These are phyloP conservation scores for Yponomeuta cagnagella DNA, from an alignment of 2,888 invertebrate genomes.

Conservation along the genomic window DNA sequence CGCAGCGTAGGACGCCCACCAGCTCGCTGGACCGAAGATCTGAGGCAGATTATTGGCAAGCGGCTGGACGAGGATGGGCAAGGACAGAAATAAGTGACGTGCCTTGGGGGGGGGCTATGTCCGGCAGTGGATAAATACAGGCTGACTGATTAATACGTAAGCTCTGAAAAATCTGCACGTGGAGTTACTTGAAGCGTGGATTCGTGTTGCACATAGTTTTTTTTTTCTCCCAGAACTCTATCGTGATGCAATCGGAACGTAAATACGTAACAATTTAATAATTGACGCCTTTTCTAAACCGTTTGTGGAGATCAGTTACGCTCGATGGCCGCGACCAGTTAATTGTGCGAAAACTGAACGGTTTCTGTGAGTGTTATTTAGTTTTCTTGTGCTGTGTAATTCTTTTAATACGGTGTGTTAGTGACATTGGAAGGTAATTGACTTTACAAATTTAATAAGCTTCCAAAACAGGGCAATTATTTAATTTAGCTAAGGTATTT, in stretches of 20 bases:
- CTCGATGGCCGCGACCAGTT: background rate
- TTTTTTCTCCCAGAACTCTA: background rate
- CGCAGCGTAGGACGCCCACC: no score
- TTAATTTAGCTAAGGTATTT: no score
- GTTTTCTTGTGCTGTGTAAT: background rate
- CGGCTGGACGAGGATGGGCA: no score
- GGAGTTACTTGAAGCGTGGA: background rate
- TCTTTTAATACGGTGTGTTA: background rate
- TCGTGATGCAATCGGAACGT: constrained; percentile 18
- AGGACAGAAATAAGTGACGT: no score
- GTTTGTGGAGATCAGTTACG: constrained; percentile 6
- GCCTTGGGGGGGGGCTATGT: no score
- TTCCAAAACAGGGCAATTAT: no score
- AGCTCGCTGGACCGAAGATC: no score
- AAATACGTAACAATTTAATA: constrained; percentile 11
- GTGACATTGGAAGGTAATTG: no score
- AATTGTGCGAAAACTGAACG: constrained; percentile 1
- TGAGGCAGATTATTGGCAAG: no score
- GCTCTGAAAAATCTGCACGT: background rate
- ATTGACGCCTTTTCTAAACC: constrained; percentile 9
- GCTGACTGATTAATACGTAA: no score
- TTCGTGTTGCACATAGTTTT: background rate
- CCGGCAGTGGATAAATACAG: no score
- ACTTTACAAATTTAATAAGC: no score
- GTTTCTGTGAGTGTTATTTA: background rate